Evolutionary conservation across 2,888 invertebrate species (phyloP), one percentile per base, ranked within the genome.

Genomic region (Empis stercorea): DNA sequence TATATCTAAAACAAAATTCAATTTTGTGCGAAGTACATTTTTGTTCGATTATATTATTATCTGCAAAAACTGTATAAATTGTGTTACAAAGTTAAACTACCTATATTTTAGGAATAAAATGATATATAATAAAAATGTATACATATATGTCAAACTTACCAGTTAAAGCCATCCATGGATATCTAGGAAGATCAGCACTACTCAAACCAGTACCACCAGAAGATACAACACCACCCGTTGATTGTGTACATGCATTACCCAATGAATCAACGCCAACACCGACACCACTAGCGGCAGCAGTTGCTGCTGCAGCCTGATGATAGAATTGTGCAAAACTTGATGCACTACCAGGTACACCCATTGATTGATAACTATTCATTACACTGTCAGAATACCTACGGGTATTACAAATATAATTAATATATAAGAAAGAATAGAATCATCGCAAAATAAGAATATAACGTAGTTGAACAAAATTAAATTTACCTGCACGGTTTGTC

Each of bases 141-240:
- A n/a, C n/a, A n/a, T n/a, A 20, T 20, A 20, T 4, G 20, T 20
- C 23, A 27, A 27, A 27, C 23, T 27, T 78, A 91, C 92, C 92
- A 77, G 92, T 91, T 72, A 92, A 88, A 64, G 91, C 87, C 91
- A 93, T 92, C 92, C 92, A 93, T 43, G 92, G 92, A 71, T 93
- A 92, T 65, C 92, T 80, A 48, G 92, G 91, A 67, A 92, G 85
- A 73, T 92, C 92, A 44, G 88, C 87, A 65, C 92, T 82, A 49
- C 88, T 87, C 70, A 88, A 88, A 52, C 87, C 87, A 51, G 86
- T 81, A 17, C 67, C 68, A 15, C 68, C 68, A 38, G 68, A 61
- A 49, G 80, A 74, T 51, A 76, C 74, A 42, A 76, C 72, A 37
- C 72, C 73, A 43, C 76, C 72, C 58, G 83, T 78, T 51, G 80